Evolutionary conservation across 30 jellyfish, hydroid and myxozoan genomes (phyloP), one percentile per base, ranked within the genome.

Genomic region (Aurelia aurita complex sp. Pacific): DNA sequence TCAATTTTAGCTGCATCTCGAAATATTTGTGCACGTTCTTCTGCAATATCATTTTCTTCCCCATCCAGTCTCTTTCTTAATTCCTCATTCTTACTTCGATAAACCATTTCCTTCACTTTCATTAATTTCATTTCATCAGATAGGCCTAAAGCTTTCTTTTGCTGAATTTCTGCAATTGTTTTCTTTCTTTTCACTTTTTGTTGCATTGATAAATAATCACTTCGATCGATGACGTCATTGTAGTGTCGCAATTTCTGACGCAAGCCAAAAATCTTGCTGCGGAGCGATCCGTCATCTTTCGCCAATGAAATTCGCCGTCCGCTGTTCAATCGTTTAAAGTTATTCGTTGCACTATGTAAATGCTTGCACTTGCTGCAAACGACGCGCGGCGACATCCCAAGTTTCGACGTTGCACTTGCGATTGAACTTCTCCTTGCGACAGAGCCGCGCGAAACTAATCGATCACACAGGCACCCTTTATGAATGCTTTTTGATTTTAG

Each of bases 261-360:
- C 55, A 84, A 42, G 1, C 82, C 93, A 67, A 60, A 84, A 12
- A 84, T 84, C 76, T 77, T 84, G 61, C 93, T 84, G 53, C 93
- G 63, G 16, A 84, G 82, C 7, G 86, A 71, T 19, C 93, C 93
- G 32, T 74, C 93, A 10, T 84, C 82, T 67, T 84, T 84, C 4
- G 93, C 93, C 51, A 74, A 42, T 3, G 87, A 59, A 15, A 84
- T 13, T 19, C 86, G 77, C n/a, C 82, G 38, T 60, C 65, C 63
- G 68, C 77, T 23, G 33, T 57, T 5, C 32, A 15, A 74, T 32
- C 29, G 62, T 33, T 63, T 84, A 4, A 73, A 62, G 42, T 13
- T 64, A 55, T 73, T 57, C 1, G 29, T 64, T 14, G 42, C 54
- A 46, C 70, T 36, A 64, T 23, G 50, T 33, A 67, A 19, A 38